Percentiles rank a stretch among this genome's conserved stretches.
Evolutionary conservation across 1,140 invertebrate genomes (phyloP).

Genomic region (Brachionus koreanus): DNA sequence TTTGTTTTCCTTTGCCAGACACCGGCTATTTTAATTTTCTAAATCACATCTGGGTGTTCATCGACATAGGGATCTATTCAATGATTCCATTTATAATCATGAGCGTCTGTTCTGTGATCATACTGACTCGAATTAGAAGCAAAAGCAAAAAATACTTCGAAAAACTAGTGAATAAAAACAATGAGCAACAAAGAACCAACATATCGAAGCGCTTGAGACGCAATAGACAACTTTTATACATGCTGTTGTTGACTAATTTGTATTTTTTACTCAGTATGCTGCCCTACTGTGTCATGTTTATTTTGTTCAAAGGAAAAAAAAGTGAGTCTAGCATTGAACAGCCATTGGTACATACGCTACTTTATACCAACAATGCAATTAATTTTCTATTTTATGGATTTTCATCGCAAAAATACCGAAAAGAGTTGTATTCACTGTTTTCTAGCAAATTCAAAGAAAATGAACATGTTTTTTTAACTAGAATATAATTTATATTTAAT

Average conservation of each 20-base stretch:
- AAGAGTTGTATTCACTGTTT: constrained; percentile 8
- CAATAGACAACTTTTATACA: constrained; percentile 24
- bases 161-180: neutral
- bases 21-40: neutral
- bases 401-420: constrained; percentile 26
- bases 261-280: constrained; percentile 27
- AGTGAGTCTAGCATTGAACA: constrained; percentile 15
- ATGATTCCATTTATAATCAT: constrained; percentile 39
- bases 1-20: constrained; percentile 16
- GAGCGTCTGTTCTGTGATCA: constrained; percentile 14
- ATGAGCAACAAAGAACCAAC: neutral
- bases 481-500: neutral
- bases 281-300: constrained; percentile 25
- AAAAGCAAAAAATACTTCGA: constrained; percentile 41
- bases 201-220: constrained; percentile 10
- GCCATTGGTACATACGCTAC: neutral
- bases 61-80: constrained; percentile 17
- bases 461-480: neutral
- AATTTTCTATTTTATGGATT: constrained; percentile 41
- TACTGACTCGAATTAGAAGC: neutral
- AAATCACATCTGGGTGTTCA: constrained; percentile 26
- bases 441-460: neutral
- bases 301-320: constrained; percentile 26
- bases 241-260: constrained; percentile 35
- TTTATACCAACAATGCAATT: constrained; percentile 34